A percentile compares a stretch with the other conserved stretches of the same genome.
Evolutionary conservation across 2,113 vertebrate genomes (phyloP).

Genomic region (Oxygymnocypris stewartii): DNA sequence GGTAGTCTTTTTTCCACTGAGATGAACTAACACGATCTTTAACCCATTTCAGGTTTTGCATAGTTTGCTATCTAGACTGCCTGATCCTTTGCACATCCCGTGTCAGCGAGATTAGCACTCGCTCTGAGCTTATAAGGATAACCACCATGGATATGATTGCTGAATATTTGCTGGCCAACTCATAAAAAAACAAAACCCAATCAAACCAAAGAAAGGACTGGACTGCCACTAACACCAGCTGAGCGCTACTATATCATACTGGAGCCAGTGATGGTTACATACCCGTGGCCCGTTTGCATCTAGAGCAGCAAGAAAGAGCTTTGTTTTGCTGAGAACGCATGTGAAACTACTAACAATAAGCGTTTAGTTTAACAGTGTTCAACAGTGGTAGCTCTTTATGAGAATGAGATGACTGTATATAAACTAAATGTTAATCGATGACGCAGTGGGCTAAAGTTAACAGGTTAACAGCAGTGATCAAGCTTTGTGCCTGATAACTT

Average conservation of each 20-base stretch:
- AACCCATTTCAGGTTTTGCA: conserved; percentile 98
- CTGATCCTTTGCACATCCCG: conserved; percentile 88
- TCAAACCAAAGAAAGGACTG: conserved; percentile 75
- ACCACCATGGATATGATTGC: conserved; percentile 90
- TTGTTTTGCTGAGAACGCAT: conserved; percentile 73
- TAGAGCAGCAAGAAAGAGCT: conserved; percentile 68
- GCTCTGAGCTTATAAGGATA: conserved; percentile 93
- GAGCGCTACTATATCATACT: conserved; percentile 76
- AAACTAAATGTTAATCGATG: conserved; percentile 92
- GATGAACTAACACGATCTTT: conserved; percentile 89
- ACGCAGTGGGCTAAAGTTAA: conserved; percentile 80
- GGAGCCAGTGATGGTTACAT: conserved; percentile 82
- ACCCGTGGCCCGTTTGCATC: conserved; percentile 87
- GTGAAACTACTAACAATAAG: conserved; percentile 90
- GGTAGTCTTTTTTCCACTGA: conserved; percentile 50
- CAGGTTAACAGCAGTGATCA: conserved; percentile 80
- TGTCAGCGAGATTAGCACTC: conserved; percentile 97
- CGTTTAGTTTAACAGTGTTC: conserved; percentile 73
- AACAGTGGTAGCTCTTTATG: conserved; percentile 64
- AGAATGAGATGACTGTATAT: conserved; percentile 85
- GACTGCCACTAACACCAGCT: conserved; percentile 92
- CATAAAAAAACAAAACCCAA: conserved; percentile 49
- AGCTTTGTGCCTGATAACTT: conserved; percentile 90
- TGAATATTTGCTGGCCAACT: conserved; percentile 79
- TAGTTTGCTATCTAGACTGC: conserved; percentile 94